Conservation (phyloP, 2,797 vertebrate genomes). For the Eulemur rubriventer region DNA sequence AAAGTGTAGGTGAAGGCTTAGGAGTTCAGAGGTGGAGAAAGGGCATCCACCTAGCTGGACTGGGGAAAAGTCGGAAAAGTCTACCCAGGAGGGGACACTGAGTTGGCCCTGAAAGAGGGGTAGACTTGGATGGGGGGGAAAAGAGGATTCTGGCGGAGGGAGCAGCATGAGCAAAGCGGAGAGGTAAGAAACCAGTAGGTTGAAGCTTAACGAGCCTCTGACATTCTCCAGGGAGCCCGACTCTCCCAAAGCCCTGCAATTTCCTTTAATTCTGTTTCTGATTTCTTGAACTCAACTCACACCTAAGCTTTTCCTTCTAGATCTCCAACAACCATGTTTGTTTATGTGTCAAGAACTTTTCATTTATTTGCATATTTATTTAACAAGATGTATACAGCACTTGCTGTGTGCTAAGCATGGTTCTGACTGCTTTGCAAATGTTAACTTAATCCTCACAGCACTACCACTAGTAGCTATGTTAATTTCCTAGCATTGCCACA, state of each 20-base stretch:
- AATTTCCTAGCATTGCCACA: background rate
- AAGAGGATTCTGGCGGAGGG: background rate
- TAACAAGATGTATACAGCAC: background rate
- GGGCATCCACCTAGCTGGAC: background rate
- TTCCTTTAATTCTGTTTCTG: background rate
- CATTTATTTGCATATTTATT: background rate
- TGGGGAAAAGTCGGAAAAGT: background rate
- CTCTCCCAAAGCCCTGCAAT: background rate
- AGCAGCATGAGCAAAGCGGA: background rate
- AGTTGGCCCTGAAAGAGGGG: background rate
- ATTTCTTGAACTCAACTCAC: background rate
- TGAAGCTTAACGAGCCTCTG: background rate
- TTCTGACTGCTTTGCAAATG: background rate
- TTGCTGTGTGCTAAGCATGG: background rate
- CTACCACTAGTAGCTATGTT: background rate
- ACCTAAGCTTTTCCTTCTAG: background rate
- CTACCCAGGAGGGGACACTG: background rate
- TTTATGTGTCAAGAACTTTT: background rate
- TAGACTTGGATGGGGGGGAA: background rate
- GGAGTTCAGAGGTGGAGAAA: background rate
- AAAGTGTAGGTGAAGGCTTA: background rate
- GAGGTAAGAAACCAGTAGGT: background rate
- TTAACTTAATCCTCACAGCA: background rate
- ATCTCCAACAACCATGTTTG: background rate
- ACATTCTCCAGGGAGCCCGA: background rate